Evolutionary conservation across 2,888 invertebrate species (phyloP).

Genomic region (Globia sparganii): DNA sequence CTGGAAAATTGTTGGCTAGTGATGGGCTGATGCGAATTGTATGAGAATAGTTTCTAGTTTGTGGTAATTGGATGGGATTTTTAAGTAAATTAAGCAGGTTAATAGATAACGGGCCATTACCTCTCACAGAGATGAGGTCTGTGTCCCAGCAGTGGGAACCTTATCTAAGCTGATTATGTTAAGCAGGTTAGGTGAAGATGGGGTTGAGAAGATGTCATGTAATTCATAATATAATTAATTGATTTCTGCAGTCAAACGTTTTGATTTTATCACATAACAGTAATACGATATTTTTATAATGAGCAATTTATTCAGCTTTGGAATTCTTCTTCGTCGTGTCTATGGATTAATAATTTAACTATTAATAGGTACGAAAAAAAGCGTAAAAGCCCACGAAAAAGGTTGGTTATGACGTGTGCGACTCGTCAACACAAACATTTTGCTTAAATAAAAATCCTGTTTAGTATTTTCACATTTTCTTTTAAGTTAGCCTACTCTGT

Average conservation of each 20-base stretch:
- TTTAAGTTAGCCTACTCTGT: background rate
- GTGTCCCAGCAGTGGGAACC: background rate
- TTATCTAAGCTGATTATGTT: background rate
- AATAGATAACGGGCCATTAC: background rate
- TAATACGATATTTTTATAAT: background rate
- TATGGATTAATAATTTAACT: background rate
- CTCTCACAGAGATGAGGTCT: background rate
- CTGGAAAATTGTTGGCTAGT: conserved; percentile 56
- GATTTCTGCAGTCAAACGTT: background rate
- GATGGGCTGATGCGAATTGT: conserved; percentile 49
- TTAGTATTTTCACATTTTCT: background rate
- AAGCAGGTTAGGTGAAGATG: background rate
- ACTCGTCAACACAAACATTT: background rate
- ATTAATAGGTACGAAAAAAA: background rate
- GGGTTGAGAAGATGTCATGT: background rate
- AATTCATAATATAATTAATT: background rate
- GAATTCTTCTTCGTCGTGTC: background rate
- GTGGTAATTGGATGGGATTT: conserved; percentile 28
- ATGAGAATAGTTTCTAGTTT: conserved; percentile 18
- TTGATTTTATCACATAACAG: background rate
- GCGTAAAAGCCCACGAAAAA: background rate
- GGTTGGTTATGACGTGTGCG: background rate
- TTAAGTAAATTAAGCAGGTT: conserved; percentile 10
- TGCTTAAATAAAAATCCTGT: background rate
- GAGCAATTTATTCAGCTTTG: background rate